A percentile compares a stretch with the other conserved stretches of the same genome.
Evolutionary conservation across 2,113 vertebrate genomes (phyloP).

Genomic region (Trematocara nigrifrons): DNA sequence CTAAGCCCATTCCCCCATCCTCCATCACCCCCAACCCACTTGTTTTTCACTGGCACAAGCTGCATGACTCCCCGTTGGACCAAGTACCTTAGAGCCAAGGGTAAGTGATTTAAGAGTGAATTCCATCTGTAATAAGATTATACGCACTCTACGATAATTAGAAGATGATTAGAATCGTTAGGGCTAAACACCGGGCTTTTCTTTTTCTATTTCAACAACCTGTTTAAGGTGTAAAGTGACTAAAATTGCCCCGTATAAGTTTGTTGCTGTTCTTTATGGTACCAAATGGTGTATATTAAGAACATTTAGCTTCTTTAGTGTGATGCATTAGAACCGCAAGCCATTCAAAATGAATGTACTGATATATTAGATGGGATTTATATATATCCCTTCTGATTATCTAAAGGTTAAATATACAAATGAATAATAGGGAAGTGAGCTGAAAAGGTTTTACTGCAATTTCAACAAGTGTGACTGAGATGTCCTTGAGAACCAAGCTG

Average conservation of each 20-base stretch:
- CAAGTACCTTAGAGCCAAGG: background rate
- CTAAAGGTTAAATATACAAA: background rate
- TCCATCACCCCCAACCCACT: background rate
- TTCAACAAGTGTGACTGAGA: background rate
- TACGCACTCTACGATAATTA: background rate
- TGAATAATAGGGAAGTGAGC: background rate
- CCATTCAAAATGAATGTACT: background rate
- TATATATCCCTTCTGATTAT: background rate
- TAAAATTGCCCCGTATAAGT: background rate
- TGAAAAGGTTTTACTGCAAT: background rate
- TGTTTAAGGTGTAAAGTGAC: background rate
- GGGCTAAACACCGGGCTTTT: background rate
- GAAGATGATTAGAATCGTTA: conserved; percentile 4
- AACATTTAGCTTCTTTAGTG: background rate
- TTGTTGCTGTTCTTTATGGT: background rate
- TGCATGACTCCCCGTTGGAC: background rate
- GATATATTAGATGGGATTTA: background rate
- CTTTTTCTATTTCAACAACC: background rate
- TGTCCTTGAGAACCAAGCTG: background rate
- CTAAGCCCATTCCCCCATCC: background rate
- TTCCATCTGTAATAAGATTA: conserved; percentile 36
- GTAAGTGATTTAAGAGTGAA: conserved; percentile 15
- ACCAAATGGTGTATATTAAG: background rate
- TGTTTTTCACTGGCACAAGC: background rate
- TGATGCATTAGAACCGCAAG: background rate